Evolutionary conservation across 2,888 invertebrate genomes (phyloP).

Genomic region (Drosophila pseudotakahashii): DNA sequence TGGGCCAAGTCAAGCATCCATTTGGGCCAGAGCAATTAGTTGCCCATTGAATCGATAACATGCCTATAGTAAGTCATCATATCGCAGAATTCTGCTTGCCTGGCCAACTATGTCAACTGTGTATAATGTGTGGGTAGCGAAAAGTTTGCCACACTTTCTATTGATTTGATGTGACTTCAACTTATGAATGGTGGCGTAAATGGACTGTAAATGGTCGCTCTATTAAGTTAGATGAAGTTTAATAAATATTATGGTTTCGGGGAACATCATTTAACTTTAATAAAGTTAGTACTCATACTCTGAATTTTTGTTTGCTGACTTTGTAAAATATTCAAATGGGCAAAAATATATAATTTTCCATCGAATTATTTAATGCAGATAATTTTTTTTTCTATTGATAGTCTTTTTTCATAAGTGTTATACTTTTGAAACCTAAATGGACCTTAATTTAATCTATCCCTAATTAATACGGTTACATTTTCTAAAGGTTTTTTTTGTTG

Average conservation of each 20-base stretch:
- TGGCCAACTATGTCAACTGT: slow-evolving; percentile 37
- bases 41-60: slow-evolving; percentile 44
- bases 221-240: slow-evolving; percentile 10
- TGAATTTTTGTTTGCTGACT: no score
- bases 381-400: no score
- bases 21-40: slow-evolving; percentile 45
- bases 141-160: slow-evolving; percentile 39
- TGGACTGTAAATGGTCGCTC: slow-evolving; percentile 14
- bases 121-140: slow-evolving; percentile 25
- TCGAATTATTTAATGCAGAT: no score
- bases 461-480: background rate
- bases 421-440: no score
- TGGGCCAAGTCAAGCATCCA: slow-evolving; percentile 30
- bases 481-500: background rate
- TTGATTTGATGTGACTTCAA: slow-evolving; percentile 26
- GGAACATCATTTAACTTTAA: no score
- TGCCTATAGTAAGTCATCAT: slow-evolving; percentile 24
- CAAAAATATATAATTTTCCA: no score
- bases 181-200: slow-evolving; percentile 16
- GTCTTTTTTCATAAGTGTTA: no score
- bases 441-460: no score
- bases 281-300: no score
- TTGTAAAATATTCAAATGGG: no score
- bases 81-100: slow-evolving; percentile 38
- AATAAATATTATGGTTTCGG: background rate